Evolutionary conservation across 2,113 vertebrate species (phyloP), one percentile per base, ranked within the genome.

Genomic region (Hoplias malabaricus): DNA sequence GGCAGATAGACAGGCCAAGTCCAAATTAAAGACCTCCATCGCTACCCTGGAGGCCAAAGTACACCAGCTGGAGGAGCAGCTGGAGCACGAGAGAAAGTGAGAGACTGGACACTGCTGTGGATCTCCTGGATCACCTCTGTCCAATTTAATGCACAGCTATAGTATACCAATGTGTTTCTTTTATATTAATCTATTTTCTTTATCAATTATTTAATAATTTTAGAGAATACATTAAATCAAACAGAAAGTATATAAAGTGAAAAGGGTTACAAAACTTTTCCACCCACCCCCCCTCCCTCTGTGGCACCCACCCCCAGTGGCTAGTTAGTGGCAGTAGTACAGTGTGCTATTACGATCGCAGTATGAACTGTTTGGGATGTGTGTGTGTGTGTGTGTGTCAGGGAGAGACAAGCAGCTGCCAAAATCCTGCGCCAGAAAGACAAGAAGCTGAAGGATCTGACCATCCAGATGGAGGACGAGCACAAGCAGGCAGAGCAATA

Each of bases 71-170:
- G 96, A 96, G 76, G 96, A 98, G 78, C 95, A 96, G 76, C 81
- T 97, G 66, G 96, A 98, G 80, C 89, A 91, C 57, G 96, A 98
- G 89, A 94, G 90, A 92, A 96, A 95, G 97, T 98, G 89, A 0
- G 27, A 14, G 61, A n/a, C n/a, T n/a, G n/a, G n/a, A n/a, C n/a
- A n/a, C n/a, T n/a, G n/a, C n/a, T n/a, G n/a, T n/a, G n/a, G n/a
- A n/a, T n/a, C n/a, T n/a, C n/a, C n/a, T n/a, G n/a, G n/a, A n/a
- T n/a, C n/a, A n/a, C n/a, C n/a, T n/a, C n/a, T n/a, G n/a, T n/a
- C n/a, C n/a, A n/a, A n/a, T n/a, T n/a, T n/a, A n/a, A n/a, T n/a
- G n/a, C n/a, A n/a, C n/a, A n/a, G n/a, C n/a, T n/a, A n/a, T n/a
- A n/a, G n/a, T n/a, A n/a, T n/a, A n/a, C n/a, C n/a, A n/a, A n/a